Evolutionary conservation across 2,888 invertebrate species (phyloP).

Genomic region (Icerya purchasi): DNA sequence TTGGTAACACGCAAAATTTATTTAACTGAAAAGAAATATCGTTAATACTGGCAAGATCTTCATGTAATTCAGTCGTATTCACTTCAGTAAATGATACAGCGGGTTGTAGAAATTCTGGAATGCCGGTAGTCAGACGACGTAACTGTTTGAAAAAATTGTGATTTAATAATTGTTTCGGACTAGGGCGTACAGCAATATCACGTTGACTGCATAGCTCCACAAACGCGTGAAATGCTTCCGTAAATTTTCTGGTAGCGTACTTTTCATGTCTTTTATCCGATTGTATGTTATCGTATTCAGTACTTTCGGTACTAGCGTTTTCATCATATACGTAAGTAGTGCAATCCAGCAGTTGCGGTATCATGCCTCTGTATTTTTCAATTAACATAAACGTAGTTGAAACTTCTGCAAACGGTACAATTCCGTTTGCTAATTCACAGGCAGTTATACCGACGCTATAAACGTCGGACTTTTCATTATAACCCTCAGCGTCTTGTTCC

Average conservation of each 20-base stretch:
- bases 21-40: constrained; percentile 14
- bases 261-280: constrained; percentile 17
- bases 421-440: constrained; percentile 74
- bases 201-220: constrained; percentile 47
- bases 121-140: constrained; percentile 21
- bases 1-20: constrained; percentile 12
- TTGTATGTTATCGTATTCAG: constrained; percentile 11
- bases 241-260: constrained; percentile 33
- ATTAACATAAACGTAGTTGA: constrained; percentile 75
- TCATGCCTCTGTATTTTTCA: constrained; percentile 62
- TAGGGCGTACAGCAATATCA: constrained; percentile 45
- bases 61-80: constrained; percentile 28
- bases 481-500: constrained; percentile 72
- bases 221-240: constrained; percentile 55
- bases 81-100: constrained; percentile 43
- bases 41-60: constrained; percentile 25
- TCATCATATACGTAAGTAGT: constrained; percentile 17
- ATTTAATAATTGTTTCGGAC: constrained; percentile 41
- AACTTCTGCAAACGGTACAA: constrained; percentile 66
- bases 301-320: constrained; percentile 12
- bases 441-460: constrained; percentile 75
- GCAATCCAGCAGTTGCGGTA: constrained; percentile 47
- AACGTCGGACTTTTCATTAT: constrained; percentile 72
- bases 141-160: constrained; percentile 60
- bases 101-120: constrained; percentile 39